Conservation (phyloP, 2,888 invertebrate genomes). For the Amphiduros pacificus region DNA sequence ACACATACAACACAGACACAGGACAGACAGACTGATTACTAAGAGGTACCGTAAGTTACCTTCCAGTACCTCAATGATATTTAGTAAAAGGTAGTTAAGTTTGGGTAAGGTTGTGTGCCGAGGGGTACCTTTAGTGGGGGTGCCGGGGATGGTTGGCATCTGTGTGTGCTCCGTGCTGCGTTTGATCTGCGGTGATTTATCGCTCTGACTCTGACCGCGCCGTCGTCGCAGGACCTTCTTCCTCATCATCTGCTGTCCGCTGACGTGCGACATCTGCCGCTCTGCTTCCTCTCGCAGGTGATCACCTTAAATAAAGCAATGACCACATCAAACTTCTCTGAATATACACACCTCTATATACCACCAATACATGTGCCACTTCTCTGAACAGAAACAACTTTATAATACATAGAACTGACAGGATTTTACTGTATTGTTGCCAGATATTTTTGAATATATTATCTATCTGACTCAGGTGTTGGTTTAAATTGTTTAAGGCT, state of each 20-base stretch:
- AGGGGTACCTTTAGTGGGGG: slow-evolving; percentile 10
- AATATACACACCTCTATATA: background rate
- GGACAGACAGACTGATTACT: no score
- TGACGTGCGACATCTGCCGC: background rate
- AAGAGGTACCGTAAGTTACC: no score
- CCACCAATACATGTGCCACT: background rate
- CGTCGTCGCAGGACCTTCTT: slow-evolving; percentile 19
- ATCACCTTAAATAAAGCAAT: background rate
- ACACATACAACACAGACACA: no score
- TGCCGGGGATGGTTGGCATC: background rate
- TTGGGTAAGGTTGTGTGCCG: background rate
- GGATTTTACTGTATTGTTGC: background rate
- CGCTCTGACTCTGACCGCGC: background rate
- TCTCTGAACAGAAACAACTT: no score
- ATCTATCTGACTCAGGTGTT: no score
- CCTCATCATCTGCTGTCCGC: background rate
- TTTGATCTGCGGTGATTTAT: slow-evolving; percentile 5
- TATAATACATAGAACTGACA: no score
- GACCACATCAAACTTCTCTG: background rate
- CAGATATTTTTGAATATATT: no score
- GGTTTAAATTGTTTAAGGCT: no score
- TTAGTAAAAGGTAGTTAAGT: background rate
- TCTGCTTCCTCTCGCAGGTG: background rate
- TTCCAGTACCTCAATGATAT: no score
- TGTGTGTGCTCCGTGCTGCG: background rate